Evolutionary conservation across 2,888 invertebrate species (phyloP).

Genomic region (Bursaphelenchus okinawaensis): DNA sequence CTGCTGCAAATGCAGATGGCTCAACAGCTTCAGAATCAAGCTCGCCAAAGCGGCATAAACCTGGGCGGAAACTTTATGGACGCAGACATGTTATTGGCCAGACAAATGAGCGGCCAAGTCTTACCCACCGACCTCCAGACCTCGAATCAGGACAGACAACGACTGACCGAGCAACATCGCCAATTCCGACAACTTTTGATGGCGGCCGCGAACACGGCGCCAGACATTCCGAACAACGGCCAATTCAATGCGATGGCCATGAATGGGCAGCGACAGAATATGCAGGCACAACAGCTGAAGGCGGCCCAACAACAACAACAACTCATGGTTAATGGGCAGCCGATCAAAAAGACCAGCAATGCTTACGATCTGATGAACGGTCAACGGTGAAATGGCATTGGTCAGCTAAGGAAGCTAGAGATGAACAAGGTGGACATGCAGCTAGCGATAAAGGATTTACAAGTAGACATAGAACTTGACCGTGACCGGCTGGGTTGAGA

Average conservation of each 20-base stretch:
- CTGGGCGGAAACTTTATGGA: neutral
- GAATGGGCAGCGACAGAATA: neutral
- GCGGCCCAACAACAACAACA: neutral
- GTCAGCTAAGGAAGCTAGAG: too few species aligned
- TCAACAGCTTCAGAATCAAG: slow-evolving; percentile 15
- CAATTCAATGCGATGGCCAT: neutral
- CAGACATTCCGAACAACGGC: neutral
- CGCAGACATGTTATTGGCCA: slow-evolving; percentile 11
- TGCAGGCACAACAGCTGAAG: neutral
- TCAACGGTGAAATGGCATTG: neutral
- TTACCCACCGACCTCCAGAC: slow-evolving; percentile 6
- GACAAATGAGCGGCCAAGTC: slow-evolving; percentile 12
- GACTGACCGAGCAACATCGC: slow-evolving; percentile 5
- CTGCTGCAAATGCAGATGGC: slow-evolving; percentile 1
- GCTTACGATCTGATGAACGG: neutral
- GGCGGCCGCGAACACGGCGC: slow-evolving; percentile 10
- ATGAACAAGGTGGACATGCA: too few species aligned
- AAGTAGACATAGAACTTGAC: neutral
- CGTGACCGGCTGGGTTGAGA: too few species aligned
- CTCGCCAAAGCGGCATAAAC: slow-evolving; percentile 9
- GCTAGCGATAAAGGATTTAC: neutral
- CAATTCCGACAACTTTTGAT: slow-evolving; percentile 4
- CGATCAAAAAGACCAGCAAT: neutral
- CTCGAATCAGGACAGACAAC: neutral
- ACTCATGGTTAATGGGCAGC: neutral